Conservation (phyloP, 2,888 invertebrate species). For the Crepidodera aurea region DNA sequence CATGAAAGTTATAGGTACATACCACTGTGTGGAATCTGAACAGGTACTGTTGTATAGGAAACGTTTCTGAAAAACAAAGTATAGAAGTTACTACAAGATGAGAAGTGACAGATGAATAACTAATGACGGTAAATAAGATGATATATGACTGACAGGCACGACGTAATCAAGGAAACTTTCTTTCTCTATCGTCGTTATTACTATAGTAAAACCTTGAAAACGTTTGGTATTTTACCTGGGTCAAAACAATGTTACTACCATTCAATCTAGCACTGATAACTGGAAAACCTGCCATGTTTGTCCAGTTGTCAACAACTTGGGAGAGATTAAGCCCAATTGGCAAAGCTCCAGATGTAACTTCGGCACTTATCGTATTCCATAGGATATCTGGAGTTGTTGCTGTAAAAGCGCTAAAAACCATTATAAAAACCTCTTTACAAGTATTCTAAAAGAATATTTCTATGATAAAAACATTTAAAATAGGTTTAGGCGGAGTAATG, state of each 20-base stretch:
- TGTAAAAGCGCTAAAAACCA: constrained; percentile 53
- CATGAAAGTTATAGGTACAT: constrained; percentile 65
- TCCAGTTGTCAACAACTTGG: constrained; percentile 69
- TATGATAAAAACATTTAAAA: too few species aligned
- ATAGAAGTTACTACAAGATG: not conserved
- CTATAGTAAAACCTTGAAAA: not conserved
- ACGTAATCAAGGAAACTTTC: too few species aligned
- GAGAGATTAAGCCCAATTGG: constrained; percentile 30
- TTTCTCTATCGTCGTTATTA: too few species aligned
- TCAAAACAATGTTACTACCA: constrained; percentile 38
- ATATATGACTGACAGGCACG: too few species aligned
- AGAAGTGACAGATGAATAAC: too few species aligned
- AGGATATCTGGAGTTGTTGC: constrained; percentile 64
- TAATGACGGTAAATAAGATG: too few species aligned
- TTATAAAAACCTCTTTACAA: too few species aligned
- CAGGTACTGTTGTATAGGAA: constrained; percentile 32
- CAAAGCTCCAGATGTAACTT: constrained; percentile 23
- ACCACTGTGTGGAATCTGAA: constrained; percentile 54
- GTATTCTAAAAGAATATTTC: too few species aligned
- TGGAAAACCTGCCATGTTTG: constrained; percentile 68
- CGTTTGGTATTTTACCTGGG: constrained; percentile 46
- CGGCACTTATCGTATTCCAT: constrained; percentile 62
- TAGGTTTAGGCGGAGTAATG: too few species aligned
- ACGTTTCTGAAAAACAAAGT: constrained; percentile 37
- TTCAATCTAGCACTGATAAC: constrained; percentile 61